A percentile compares a stretch with the other conserved stretches of the same genome.
phyloP scores from a whole-genome alignment of 2,113 vertebrate genomes.

The Chamaea fasciata region DNA sequence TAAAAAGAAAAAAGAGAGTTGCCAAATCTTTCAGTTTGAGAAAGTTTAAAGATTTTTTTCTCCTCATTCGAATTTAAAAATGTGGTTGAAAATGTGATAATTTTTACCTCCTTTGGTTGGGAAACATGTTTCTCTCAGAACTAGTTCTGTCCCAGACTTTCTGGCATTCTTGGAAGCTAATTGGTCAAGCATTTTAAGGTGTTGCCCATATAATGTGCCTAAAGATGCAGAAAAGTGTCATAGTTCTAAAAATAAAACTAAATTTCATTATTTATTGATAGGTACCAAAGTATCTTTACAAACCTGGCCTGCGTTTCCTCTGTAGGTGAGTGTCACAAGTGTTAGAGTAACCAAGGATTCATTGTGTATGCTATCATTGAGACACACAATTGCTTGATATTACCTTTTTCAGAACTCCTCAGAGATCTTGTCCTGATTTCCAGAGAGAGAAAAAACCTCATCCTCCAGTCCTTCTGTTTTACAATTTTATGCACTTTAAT shows the following conservation, averaged over 20 bases:
- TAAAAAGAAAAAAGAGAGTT: background rate
- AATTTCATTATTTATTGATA: background rate
- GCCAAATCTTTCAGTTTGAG: background rate
- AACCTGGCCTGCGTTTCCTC: background rate
- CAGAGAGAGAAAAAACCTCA: background rate
- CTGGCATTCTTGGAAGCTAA: background rate
- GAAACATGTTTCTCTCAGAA: background rate
- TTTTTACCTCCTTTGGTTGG: background rate
- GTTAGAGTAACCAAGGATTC: background rate
- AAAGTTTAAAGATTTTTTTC: background rate
- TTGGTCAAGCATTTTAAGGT: background rate
- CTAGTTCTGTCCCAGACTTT: background rate
- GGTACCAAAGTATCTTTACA: background rate
- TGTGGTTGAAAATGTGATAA: background rate
- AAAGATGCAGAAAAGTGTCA: background rate
- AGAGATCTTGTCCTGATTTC: background rate
- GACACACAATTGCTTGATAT: background rate
- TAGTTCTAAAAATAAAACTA: background rate
- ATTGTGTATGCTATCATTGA: background rate
- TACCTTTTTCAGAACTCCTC: background rate
- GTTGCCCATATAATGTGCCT: background rate
- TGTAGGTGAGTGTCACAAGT: background rate
- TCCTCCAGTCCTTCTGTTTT: background rate
- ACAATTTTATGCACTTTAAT: background rate
- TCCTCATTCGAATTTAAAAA: background rate